phyloP scores from a whole-genome alignment of 2,797 vertebrate genomes.

The Lithobates pipiens region DNA sequence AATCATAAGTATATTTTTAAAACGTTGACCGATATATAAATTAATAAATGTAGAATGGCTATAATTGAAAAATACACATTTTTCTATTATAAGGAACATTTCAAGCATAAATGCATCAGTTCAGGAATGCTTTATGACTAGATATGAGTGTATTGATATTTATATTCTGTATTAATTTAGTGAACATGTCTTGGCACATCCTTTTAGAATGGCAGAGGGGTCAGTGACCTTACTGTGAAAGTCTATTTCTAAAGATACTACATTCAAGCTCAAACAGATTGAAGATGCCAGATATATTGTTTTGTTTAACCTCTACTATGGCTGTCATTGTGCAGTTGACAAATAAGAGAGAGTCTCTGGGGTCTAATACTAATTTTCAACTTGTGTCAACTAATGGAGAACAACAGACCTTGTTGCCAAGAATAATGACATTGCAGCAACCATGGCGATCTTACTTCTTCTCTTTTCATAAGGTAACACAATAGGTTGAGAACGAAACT shows the following conservation, averaged over 20 bases:
- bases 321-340: conserved; percentile 83
- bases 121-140: background rate
- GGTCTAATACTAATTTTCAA: conserved; percentile 61
- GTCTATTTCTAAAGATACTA: conserved; percentile 1
- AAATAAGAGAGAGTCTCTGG: conserved; percentile 72
- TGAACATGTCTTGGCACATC: background rate
- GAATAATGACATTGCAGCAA: conserved; percentile 70
- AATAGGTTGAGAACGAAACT: conserved; percentile 43
- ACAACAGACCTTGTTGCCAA: conserved; percentile 80
- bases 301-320: conserved; percentile 75
- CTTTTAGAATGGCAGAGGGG: background rate
- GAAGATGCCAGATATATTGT: conserved; percentile 82
- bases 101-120: too few relatives aligned
- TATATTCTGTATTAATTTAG: conserved; percentile 2
- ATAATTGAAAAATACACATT: too few relatives aligned
- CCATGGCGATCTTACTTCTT: conserved; percentile 64
- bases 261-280: conserved; percentile 69
- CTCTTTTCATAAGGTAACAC: conserved; percentile 66
- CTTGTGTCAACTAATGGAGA: conserved; percentile 70
- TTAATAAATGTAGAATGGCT: too few relatives aligned
- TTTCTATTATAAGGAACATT: too few relatives aligned
- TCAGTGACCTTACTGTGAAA: conserved; percentile 1
- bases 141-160: background rate
- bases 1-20: too few relatives aligned
- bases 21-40: too few relatives aligned